Conservation (phyloP, 2,113 vertebrate genomes). For the Sebastes schlegelii region DNA sequence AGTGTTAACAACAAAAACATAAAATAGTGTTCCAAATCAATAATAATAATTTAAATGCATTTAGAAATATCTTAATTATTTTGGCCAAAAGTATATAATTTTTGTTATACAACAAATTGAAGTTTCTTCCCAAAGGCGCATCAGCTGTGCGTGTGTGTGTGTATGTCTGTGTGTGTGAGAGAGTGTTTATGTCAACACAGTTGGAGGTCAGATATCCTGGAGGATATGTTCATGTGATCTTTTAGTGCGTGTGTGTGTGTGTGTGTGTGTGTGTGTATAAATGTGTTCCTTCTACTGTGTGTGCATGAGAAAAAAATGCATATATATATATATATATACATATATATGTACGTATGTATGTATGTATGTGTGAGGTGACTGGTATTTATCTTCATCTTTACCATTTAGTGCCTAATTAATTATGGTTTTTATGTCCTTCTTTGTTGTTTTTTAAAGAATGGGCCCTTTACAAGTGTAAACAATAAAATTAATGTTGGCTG, state of each 20-base stretch:
- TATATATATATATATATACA: neutral
- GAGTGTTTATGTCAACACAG: conserved; percentile 32
- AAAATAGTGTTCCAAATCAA: too few relatives aligned
- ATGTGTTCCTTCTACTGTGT: neutral
- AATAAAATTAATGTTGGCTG: neutral
- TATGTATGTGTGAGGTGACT: neutral
- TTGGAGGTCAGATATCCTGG: conserved; percentile 37
- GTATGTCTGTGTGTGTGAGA: conserved; percentile 1
- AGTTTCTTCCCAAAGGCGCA: neutral
- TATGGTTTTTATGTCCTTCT: neutral
- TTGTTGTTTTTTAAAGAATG: neutral
- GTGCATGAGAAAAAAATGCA: conserved; percentile 8
- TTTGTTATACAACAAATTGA: neutral
- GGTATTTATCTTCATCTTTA: neutral
- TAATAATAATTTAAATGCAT: neutral
- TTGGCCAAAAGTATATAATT: neutral
- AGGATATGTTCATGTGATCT: conserved; percentile 38
- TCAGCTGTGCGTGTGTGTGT: neutral
- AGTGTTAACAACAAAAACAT: neutral
- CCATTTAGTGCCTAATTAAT: neutral
- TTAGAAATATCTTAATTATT: neutral
- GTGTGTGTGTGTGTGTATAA: neutral
- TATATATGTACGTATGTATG: neutral
- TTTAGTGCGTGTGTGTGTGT: conserved; percentile 12
- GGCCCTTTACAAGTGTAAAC: neutral